These are phyloP conservation scores for Zoanthus gigantus DNA, from an alignment of 92 coral and sea anemone species.

Conservation along the genomic window DNA sequence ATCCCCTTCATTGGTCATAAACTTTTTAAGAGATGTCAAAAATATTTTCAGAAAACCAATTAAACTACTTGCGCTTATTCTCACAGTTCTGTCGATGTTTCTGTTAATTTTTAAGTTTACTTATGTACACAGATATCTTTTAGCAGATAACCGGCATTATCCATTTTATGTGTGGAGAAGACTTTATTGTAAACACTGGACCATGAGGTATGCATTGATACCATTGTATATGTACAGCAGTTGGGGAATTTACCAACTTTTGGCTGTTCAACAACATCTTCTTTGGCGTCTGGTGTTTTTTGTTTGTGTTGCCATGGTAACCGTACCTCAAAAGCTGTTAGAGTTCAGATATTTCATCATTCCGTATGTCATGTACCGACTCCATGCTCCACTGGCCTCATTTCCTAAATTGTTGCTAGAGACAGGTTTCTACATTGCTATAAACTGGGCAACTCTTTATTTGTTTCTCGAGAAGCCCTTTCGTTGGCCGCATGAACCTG, in stretches of 20 bases:
- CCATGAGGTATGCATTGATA: constrained; percentile 64
- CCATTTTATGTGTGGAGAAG: constrained; percentile 97
- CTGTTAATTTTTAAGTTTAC: constrained; percentile 75
- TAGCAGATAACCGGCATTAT: constrained; percentile 97
- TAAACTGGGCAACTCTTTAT: constrained; percentile 76
- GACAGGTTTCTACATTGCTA: constrained; percentile 64
- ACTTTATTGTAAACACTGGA: constrained; percentile 86
- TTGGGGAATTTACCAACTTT: constrained; percentile 57
- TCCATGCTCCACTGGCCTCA: constrained; percentile 75
- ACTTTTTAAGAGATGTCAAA: constrained; percentile 46
- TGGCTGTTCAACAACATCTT: constrained; percentile 61
- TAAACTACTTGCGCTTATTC: constrained; percentile 37
- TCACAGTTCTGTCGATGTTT: constrained; percentile 37
- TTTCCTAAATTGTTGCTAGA: constrained; percentile 68
- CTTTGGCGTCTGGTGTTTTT: constrained; percentile 84
- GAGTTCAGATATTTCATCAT: constrained; percentile 95
- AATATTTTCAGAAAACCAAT: constrained; percentile 53
- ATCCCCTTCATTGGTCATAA: constrained; percentile 56
- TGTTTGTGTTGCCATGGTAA: constrained; percentile 71
- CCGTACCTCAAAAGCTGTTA: constrained; percentile 86
- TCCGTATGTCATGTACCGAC: constrained; percentile 83
- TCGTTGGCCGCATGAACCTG: constrained; percentile 83
- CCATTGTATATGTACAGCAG: constrained; percentile 79
- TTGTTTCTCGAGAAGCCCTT: constrained; percentile 89
- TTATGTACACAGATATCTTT: constrained; percentile 83